A percentile compares a stretch with the other conserved stretches of the same genome.
Conservation (phyloP, 2,113 vertebrate species). For the Tragelaphus imberbis region DNA sequence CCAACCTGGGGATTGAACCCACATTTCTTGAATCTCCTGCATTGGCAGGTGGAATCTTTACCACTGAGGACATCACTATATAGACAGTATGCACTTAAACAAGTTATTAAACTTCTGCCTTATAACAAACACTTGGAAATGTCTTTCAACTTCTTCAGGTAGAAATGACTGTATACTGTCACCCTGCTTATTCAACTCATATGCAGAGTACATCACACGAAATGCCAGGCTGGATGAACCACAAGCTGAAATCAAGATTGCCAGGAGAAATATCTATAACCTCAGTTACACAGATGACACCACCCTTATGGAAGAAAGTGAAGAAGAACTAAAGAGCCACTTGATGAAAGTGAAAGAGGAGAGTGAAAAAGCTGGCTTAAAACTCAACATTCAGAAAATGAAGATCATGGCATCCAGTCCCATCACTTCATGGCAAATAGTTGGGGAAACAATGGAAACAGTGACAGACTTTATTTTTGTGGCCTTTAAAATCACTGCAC, state of each 20-base stretch:
- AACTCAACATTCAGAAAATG: too few species aligned
- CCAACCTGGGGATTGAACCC: neutral
- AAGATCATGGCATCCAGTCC: too few species aligned
- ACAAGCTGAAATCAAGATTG: neutral
- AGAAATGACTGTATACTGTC: neutral
- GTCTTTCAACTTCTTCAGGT: neutral
- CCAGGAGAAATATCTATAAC: neutral
- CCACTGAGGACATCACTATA: neutral
- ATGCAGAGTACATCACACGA: neutral
- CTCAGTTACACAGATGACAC: too few species aligned
- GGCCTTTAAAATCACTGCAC: neutral
- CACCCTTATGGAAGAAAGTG: too few species aligned
- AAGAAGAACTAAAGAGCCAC: too few species aligned
- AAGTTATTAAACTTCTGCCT: neutral
- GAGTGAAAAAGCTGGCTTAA: too few species aligned
- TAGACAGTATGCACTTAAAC: neutral
- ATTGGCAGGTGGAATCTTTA: neutral
- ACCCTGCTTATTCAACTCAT: neutral
- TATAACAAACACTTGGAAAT: neutral
- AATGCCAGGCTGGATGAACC: neutral
- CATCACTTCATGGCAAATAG: too few species aligned
- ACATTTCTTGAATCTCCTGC: neutral
- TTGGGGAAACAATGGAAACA: neutral
- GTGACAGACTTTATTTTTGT: neutral
- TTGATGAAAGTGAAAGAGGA: too few species aligned